These are phyloP conservation scores for Spodoptera littoralis DNA, from an alignment of 2,888 invertebrate species.

Conservation along the genomic window DNA sequence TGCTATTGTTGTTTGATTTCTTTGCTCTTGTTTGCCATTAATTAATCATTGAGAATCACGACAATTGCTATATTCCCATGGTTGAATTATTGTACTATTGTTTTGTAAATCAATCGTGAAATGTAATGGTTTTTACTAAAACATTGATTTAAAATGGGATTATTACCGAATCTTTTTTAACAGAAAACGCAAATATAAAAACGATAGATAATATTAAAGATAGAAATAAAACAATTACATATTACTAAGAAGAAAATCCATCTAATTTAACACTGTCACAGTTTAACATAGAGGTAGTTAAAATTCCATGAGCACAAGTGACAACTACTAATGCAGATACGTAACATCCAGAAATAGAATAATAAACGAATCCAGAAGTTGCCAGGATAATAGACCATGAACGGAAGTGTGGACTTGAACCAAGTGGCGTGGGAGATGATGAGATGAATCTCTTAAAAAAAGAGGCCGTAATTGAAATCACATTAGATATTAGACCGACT, in stretches of 20 bases:
- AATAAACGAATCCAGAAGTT: slow-evolving; percentile 23
- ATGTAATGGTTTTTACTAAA: neutral
- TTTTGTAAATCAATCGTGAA: slow-evolving; percentile 1
- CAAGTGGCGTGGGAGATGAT: slow-evolving; percentile 20
- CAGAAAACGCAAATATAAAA: too few relatives aligned
- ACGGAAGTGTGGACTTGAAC: slow-evolving; percentile 22
- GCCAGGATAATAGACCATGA: slow-evolving; percentile 19
- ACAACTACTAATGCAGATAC: slow-evolving; percentile 1
- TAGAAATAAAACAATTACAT: too few relatives aligned
- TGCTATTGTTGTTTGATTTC: slow-evolving; percentile 34
- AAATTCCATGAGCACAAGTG: too few relatives aligned
- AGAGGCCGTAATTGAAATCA: slow-evolving; percentile 3
- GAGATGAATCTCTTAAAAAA: slow-evolving; percentile 9
- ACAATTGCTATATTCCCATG: slow-evolving; percentile 4
- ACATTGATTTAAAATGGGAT: neutral
- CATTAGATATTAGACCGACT: neutral
- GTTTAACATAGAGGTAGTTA: neutral
- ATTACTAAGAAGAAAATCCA: too few relatives aligned
- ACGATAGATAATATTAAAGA: too few relatives aligned
- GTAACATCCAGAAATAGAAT: slow-evolving; percentile 37
- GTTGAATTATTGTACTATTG: neutral
- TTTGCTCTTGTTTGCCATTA: slow-evolving; percentile 9
- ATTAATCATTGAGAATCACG: slow-evolving; percentile 5
- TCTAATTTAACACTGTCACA: too few relatives aligned
- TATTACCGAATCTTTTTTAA: too few relatives aligned